A percentile compares a stretch with the other conserved stretches of the same genome.
phyloP scores from a whole-genome alignment of 2,113 vertebrate genomes.

The Stigmatopora argus region DNA sequence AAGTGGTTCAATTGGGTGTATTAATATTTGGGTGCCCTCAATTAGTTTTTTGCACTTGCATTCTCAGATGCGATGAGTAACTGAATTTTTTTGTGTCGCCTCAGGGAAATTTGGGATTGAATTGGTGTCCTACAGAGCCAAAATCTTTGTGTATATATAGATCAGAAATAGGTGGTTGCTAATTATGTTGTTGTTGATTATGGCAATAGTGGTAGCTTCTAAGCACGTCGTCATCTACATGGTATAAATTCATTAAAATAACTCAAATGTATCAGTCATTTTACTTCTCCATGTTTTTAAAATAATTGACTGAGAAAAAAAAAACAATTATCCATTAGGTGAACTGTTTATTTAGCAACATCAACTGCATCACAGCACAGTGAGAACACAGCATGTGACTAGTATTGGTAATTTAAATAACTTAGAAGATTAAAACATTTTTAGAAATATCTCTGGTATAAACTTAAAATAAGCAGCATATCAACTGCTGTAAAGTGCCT shows the following conservation, averaged over 20 bases:
- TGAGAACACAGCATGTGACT: slow-evolving; percentile 30
- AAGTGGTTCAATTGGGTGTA: too few relatives aligned
- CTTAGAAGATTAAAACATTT: slow-evolving; percentile 13
- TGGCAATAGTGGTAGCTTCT: neutral
- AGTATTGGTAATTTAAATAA: slow-evolving; percentile 22
- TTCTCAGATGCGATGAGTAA: neutral
- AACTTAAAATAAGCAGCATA: slow-evolving; percentile 14
- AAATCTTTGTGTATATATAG: neutral
- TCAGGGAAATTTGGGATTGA: neutral
- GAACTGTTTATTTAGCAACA: slow-evolving; percentile 63
- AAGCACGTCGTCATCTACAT: neutral
- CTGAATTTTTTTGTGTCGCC: neutral
- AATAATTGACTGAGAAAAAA: slow-evolving; percentile 32
- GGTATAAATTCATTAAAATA: neutral
- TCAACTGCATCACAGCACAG: slow-evolving; percentile 47
- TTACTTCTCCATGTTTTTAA: neutral
- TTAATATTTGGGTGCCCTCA: neutral
- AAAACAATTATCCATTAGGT: slow-evolving; percentile 58
- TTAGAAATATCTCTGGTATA: slow-evolving; percentile 11
- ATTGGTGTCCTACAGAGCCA: neutral
- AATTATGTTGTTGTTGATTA: neutral
- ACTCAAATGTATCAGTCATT: neutral
- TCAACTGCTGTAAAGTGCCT: slow-evolving; percentile 20
- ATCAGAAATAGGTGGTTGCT: neutral
- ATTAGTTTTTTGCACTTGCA: neutral